A percentile compares a stretch with the other conserved stretches of the same genome.
Evolutionary conservation across 2,113 vertebrate genomes (phyloP).

Genomic region (Sylvietta virens): DNA sequence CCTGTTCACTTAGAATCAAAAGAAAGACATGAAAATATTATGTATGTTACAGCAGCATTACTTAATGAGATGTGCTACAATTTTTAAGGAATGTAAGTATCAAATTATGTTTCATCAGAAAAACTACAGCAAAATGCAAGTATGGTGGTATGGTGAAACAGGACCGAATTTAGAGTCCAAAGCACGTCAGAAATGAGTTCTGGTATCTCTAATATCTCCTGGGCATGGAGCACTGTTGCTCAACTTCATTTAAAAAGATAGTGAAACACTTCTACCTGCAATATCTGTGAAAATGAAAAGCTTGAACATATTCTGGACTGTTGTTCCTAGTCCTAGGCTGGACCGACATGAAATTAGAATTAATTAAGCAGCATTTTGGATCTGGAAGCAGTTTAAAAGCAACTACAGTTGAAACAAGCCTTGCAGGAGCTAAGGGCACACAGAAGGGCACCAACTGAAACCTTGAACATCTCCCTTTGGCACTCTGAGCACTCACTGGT

Average conservation of each 20-base stretch:
- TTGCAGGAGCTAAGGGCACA: rapidly evolving
- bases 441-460: not conserved
- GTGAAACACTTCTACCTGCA: not conserved
- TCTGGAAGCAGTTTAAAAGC: not conserved
- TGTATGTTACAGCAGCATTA: not conserved
- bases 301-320: not conserved
- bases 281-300: not conserved
- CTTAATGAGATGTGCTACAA: not conserved
- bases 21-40: not conserved
- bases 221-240: not conserved
- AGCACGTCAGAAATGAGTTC: not conserved
- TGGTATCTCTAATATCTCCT: not conserved
- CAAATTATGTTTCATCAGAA: not conserved
- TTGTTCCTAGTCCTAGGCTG: not conserved
- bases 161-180: not conserved
- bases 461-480: not conserved
- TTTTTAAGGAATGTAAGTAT: not conserved
- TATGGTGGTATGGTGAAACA: not conserved
- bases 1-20: not conserved
- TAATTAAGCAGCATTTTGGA: not conserved
- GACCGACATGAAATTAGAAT: not conserved
- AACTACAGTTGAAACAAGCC: not conserved
- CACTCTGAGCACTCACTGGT: not conserved
- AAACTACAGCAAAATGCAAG: not conserved
- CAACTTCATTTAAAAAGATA: not conserved